Evolutionary conservation across 2,113 vertebrate species (phyloP), one percentile per base, ranked within the genome.

Genomic region (Pipra filicauda): DNA sequence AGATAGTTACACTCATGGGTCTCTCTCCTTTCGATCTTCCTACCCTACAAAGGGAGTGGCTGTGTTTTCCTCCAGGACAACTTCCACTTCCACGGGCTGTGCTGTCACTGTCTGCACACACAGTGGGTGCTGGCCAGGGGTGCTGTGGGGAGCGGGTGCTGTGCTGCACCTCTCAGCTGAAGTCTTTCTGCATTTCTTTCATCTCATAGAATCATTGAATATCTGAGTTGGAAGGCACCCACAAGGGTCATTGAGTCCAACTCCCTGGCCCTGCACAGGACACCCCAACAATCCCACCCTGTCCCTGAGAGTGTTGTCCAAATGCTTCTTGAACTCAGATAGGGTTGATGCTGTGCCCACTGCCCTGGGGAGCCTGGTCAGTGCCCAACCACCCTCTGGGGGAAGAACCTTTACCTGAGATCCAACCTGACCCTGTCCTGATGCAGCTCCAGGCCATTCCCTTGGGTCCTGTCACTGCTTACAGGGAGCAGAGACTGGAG

Each of bases 1-100:
- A 97, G 93, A 89, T 84, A 87, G 94, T 87, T 96, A 88, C 70
- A 57, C 86, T 96, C 61, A 43, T 84, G 83, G 94, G 79, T 70
- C 64, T 92, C 43, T 85, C 89, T 90, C 51, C 92, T 92, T 88
- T 71, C 44, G 4, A 37, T 92, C 88, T 90, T 66, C 64, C 79
- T 61, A 46, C 58, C 70, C 57, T 35, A 24, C 67, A 61, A n/a
- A 92, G 78, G 87, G 11, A 91, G 74, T 0, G 21, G 79, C 76
- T 85, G 75, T 30, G 2, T 71, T 74, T 90, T 51, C 79, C 58
- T 67, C 18, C 79, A 51, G 93, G 92, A 15, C 43, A 30, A 85
- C 39, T 46, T 71, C 82, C 26, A 2, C 16, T 46, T 71, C 82
- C 26, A 2, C 16, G 3, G 89, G 67, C 91, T 1, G 3, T 23